A percentile compares a stretch with the other conserved stretches of the same genome.
phyloP scores from a whole-genome alignment of 2,888 invertebrate species.

The Acrobasis consociella region DNA sequence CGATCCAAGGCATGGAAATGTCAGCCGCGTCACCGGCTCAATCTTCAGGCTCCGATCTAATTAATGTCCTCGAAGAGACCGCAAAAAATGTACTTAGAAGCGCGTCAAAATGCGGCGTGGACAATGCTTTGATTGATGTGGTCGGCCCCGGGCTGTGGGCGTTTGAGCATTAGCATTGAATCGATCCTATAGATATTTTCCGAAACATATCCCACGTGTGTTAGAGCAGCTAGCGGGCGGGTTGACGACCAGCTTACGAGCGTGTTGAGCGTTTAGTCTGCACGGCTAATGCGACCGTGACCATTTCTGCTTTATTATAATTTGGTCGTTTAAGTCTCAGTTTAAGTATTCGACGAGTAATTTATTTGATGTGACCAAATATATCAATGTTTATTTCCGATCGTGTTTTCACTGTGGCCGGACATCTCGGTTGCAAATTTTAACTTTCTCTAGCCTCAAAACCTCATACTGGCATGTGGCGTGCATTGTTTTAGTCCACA shows the following conservation, averaged over 20 bases:
- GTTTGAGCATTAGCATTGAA: slow-evolving; percentile 75
- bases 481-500: slow-evolving; percentile 67
- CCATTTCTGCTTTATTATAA: neutral
- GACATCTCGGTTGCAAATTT: slow-evolving; percentile 67
- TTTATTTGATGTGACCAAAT: slow-evolving; percentile 31
- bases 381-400: slow-evolving; percentile 43
- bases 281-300: neutral
- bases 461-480: slow-evolving; percentile 69
- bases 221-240: slow-evolving; percentile 42
- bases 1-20: slow-evolving; percentile 64
- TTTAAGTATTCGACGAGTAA: slow-evolving; percentile 20
- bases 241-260: slow-evolving; percentile 51
- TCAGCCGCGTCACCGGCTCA: slow-evolving; percentile 61
- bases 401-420: slow-evolving; percentile 49
- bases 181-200: slow-evolving; percentile 63
- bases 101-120: slow-evolving; percentile 39
- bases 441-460: slow-evolving; percentile 81
- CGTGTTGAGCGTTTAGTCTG: neutral
- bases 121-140: slow-evolving; percentile 75
- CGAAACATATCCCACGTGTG: slow-evolving; percentile 62
- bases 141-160: slow-evolving; percentile 59
- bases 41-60: slow-evolving; percentile 64
- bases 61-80: slow-evolving; percentile 58
- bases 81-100: slow-evolving; percentile 61
- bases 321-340: neutral